These are phyloP conservation scores for Phyllostomus hastatus DNA, from an alignment of 2,113 vertebrate genomes.

Conservation along the genomic window DNA sequence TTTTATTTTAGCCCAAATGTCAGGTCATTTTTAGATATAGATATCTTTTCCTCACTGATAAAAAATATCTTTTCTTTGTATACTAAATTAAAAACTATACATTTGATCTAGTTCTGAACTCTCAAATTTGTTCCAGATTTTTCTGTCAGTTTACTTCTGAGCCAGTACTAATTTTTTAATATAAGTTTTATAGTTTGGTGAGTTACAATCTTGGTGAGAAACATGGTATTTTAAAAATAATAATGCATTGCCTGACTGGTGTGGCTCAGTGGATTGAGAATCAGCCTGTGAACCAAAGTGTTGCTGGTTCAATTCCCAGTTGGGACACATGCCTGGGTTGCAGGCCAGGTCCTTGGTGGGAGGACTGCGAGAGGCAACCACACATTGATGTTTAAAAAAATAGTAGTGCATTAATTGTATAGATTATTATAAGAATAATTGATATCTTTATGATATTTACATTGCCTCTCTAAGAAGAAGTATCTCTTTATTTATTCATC, in stretches of 20 bases:
- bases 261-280: too few species aligned
- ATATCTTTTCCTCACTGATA: background rate
- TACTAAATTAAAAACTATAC: background rate
- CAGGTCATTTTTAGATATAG: background rate
- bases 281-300: too few species aligned
- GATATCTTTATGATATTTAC: background rate
- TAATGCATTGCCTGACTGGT: background rate
- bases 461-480: background rate
- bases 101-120: conserved; percentile 15
- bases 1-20: background rate
- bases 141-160: background rate
- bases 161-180: background rate
- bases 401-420: background rate
- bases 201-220: background rate
- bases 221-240: background rate
- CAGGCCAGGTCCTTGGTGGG: too few species aligned
- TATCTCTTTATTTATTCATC: background rate
- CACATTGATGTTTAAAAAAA: background rate
- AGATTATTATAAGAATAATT: background rate
- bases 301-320: too few species aligned
- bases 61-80: background rate
- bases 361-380: too few species aligned
- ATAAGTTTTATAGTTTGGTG: background rate
- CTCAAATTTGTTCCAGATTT: background rate
- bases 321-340: too few species aligned